Conservation (phyloP, 2,797 vertebrate species). For the Pseudochromis fuscus region DNA sequence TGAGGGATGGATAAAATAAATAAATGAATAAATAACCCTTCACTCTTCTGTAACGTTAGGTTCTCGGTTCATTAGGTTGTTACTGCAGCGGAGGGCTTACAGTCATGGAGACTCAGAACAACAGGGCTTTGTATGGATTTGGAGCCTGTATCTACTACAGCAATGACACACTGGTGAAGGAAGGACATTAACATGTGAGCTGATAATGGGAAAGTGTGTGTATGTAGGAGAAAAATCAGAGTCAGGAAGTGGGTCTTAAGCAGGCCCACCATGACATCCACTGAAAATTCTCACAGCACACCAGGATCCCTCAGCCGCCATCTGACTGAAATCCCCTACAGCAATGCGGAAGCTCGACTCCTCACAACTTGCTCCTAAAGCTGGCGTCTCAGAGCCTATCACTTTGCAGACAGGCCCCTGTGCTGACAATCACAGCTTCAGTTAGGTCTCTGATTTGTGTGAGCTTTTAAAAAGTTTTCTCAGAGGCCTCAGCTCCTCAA, state of each 20-base stretch:
- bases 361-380: constrained; percentile 61
- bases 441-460: constrained; percentile 36
- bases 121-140: constrained; percentile 44
- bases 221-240: constrained; percentile 31
- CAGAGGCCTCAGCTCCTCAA: constrained; percentile 19
- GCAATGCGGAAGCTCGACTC: constrained; percentile 54
- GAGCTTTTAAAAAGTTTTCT: constrained; percentile 42
- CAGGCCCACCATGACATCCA: constrained; percentile 65
- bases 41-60: constrained; percentile 5
- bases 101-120: constrained; percentile 25
- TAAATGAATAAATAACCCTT: constrained; percentile 30
- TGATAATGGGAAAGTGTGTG: constrained; percentile 22
- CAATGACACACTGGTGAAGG: constrained; percentile 37
- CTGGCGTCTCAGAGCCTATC: constrained; percentile 69
- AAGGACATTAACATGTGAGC: constrained; percentile 13
- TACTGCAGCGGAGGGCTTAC: constrained; percentile 25
- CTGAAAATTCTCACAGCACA: constrained; percentile 60
- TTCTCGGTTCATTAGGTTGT: constrained; percentile 6
- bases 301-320: constrained; percentile 57
- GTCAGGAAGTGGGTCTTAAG: constrained; percentile 57
- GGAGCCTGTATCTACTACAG: constrained; percentile 30
- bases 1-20: too few species aligned
- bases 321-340: constrained; percentile 72
- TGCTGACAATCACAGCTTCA: constrained; percentile 65
- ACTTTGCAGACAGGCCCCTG: constrained; percentile 50